Base-by-base conservation (phyloP, 2,113 vertebrate species). In the Neolamprologus kungweensis region DNA sequence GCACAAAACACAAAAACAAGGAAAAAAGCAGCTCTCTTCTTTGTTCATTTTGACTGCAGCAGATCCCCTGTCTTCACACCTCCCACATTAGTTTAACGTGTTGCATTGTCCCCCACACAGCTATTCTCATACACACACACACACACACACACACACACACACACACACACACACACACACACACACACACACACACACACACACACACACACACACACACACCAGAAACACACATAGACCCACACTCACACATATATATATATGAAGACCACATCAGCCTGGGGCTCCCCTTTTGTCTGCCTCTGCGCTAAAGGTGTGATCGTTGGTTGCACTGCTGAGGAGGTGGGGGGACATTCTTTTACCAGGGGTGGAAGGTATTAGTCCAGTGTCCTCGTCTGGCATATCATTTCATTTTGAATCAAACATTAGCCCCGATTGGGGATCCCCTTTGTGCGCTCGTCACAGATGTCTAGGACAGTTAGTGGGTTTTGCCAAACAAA, bases 41-140 rank as follows among this genome's bases (percentile, higher is more conserved):
- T 91, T 92, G 91, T 93, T 95, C 93, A 91, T 93, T 94, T 92
- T 87, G 92, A 94, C 93, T 94, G 88, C 91, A 92, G 88, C 94
- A 95, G 92, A 93, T 92, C 89, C 91, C 90, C 93, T 68, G 90
- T 94, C 87, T 94, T 95, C 94, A 94, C 95, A 96, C 95, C 94
- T 96, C 94, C 95, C 93, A 96, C 94, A 85, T 85, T 89, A 86
- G 75, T 93, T 89, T 91, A 91, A 93, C 84, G 90, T 93, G 95
- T 94, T 87, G 90, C 93, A 96, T 94, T 95, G 93, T 94, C 93
- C 92, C 94, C 92, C 92, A 92, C 92, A 90, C 90, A 85, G 88
- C 88, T 83, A 88, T 81, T 78, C 85, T 86, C 83, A 37, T 57
- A 81, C 31, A 80, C 88, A 82, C 89, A 71, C 78, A 80, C 60